Base-by-base conservation (phyloP, 2,113 vertebrate genomes). In the Ranitomeya variabilis region DNA sequence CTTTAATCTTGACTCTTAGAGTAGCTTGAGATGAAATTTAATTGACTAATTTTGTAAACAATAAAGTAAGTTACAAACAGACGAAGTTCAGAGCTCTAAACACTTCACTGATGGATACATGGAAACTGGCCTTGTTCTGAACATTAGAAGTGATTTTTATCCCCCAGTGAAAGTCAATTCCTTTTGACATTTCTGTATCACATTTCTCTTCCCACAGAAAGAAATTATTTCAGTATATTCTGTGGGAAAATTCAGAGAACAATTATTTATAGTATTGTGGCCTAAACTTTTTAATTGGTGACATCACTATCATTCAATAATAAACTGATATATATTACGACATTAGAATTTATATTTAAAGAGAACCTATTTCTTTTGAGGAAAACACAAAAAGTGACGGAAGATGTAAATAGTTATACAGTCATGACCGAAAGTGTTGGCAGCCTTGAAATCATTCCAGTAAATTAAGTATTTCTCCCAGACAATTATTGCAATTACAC, bases 171-270 rank as follows among this genome's bases (percentile, higher is more conserved):
- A 87, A 67, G 74, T n/a, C 23, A 37, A 15, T 52, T 66, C 60
- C 14, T 31, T 67, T 59, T 19, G 73, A 80, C 19, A 66, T 87
- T 79, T 55, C 13, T 66, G 60, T 77, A 76, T 74, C 21, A 26
- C 7, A 69, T 85, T 85, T 86, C 80, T 86, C 23, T 86, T 86
- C 84, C 84, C 84, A 86, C 84, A 86, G 55, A 74, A 31, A 59
- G 15, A 62, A 37, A 67, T 67, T 55, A 55, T 55, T 79, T 77
- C 2, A 87, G 19, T 67, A 5, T 87, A 51, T 55, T 13, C 85
- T 87, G 76, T 87, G 85, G 85, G 85, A 80, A 80, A 87, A 66
- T 51, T 23, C 37, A 31, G 45, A 62, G 80, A 79, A 67, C 67
- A 66, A 87, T 67, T 66, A 67, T 79, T 79, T 26, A 26, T 67